Percentiles rank a stretch among this genome's conserved stretches.
These are phyloP conservation scores for Bombus turneri DNA, from an alignment of 1,140 invertebrate species.

Conservation along the genomic window DNA sequence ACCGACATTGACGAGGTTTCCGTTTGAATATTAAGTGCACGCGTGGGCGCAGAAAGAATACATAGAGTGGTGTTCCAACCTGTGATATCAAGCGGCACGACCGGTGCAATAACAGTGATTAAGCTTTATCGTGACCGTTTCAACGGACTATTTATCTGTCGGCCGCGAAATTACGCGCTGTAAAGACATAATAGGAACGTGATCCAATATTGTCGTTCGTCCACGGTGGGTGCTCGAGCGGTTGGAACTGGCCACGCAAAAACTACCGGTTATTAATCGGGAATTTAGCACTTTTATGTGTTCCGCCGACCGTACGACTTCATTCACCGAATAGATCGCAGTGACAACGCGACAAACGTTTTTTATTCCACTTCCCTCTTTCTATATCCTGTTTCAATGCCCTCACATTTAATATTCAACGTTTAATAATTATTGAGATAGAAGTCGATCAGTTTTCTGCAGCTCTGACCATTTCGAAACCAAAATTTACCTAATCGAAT, in stretches of 20 bases:
- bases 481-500: too few species aligned
- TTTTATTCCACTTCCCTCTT: not conserved
- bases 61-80: not conserved
- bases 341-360: not conserved
- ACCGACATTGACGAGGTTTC: not conserved
- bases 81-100: conserved; percentile 49
- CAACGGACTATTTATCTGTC: conserved; percentile 57
- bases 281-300: conserved; percentile 39
- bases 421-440: too few species aligned
- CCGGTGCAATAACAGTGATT: conserved; percentile 65
- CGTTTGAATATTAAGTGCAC: not conserved
- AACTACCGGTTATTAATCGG: conserved; percentile 48
- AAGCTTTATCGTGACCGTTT: conserved; percentile 62
- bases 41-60: conserved; percentile 32
- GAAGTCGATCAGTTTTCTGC: too few species aligned
- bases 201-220: conserved; percentile 56
- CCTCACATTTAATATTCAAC: too few species aligned
- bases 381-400: not conserved
- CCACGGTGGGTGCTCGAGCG: not conserved
- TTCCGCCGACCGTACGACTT: conserved; percentile 27
- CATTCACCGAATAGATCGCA: conserved; percentile 1
- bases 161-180: conserved; percentile 61
- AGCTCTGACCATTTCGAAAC: too few species aligned
- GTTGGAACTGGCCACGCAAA: conserved; percentile 2
- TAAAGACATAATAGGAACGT: conserved; percentile 63